phyloP scores from a whole-genome alignment of 2,797 vertebrate genomes.

The Peromyscus aztecus region DNA sequence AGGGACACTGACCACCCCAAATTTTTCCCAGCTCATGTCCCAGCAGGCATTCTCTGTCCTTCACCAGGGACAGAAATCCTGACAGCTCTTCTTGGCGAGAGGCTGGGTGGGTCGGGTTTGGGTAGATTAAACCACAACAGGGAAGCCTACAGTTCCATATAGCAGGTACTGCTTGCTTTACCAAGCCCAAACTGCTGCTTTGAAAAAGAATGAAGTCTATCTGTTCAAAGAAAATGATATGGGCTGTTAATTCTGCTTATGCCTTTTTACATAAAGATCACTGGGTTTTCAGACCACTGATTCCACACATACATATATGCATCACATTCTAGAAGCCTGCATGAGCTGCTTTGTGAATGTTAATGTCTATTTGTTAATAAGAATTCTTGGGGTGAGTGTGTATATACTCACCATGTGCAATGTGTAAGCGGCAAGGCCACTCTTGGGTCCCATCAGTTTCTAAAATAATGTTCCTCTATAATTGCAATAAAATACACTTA shows the following conservation, averaged over 20 bases:
- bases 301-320: neutral
- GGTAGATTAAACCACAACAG: neutral
- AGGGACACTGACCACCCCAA: neutral
- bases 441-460: conserved; percentile 39
- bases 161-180: conserved; percentile 29
- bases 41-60: neutral
- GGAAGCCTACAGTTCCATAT: neutral
- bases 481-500: conserved; percentile 49
- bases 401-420: neutral
- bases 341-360: conserved; percentile 49
- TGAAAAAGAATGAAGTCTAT: conserved; percentile 43
- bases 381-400: conserved; percentile 18
- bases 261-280: conserved; percentile 75
- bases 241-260: conserved; percentile 74
- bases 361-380: conserved; percentile 64
- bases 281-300: conserved; percentile 68
- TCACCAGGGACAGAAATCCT: neutral
- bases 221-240: conserved; percentile 62
- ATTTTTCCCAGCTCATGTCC: neutral
- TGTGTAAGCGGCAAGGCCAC: neutral
- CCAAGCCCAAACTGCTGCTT: conserved; percentile 30
- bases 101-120: no score
- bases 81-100: neutral
- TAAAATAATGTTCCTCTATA: conserved; percentile 62
- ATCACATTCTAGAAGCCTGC: conserved; percentile 57